Evolutionary conservation across 2,113 vertebrate species (phyloP), one percentile per base, ranked within the genome.

Genomic region (Microtus oregoni): DNA sequence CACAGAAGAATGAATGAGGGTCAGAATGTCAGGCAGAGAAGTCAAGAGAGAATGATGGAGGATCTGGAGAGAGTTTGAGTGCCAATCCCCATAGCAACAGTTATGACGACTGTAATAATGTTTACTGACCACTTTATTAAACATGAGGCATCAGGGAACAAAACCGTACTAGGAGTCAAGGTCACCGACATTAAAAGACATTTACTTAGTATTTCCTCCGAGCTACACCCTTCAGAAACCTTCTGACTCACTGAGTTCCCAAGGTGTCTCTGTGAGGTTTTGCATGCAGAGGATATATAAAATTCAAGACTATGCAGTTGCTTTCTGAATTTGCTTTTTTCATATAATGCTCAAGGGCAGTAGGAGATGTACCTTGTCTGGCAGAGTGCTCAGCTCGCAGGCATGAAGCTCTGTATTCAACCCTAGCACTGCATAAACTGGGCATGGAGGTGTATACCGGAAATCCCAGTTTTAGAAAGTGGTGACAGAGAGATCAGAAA

Each of bases 371-470:
- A 26, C 22, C 14, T 26, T 70, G 44, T 35, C 5, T 52, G 0
- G 3, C 1, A 28, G 7, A 72, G 22, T 9, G 12, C 47, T 73
- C 32, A 50, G n/a, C 13, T 52, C 24, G 12, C 65, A 72, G 24
- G 32, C 3, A n/a, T 55, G 67, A 17, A n/a, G 68, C 12, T 26
- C 2, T 9, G 44, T 47, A 35, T 73, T 38, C 22, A 17, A 28
- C 13, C 8, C 47, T 30, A 72, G 32, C 20, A 52, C 67, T 52
- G 20, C 17, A n/a, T n/a, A 52, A 70, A 38, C 22, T 28, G 35
- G 47, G 24, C 13, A 15, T 70, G 86, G 32, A 26, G 22, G 11
- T 26, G 5, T 4, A n/a, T n/a, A n/a, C 1, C 4, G 1, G 1
- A 4, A 68, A 68, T 68, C 30, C 17, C 11, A 22, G 14, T 50